phyloP scores from a whole-genome alignment of 2,113 vertebrate genomes.

The Bungarus multicinctus region DNA sequence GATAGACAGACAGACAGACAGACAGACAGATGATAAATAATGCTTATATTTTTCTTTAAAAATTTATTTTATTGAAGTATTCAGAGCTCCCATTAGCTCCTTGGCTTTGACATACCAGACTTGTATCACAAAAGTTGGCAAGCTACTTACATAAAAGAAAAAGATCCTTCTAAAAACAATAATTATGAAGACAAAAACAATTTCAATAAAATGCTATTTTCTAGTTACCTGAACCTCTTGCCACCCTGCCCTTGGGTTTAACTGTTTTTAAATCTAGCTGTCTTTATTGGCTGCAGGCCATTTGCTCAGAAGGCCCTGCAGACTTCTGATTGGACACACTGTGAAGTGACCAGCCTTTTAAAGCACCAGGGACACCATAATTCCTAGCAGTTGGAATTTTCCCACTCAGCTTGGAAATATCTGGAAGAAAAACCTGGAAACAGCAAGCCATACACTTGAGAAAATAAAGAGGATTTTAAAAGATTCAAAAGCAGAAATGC shows the following conservation, averaged over 20 bases:
- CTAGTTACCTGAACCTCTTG: background rate
- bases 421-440: background rate
- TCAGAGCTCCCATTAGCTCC: background rate
- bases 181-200: background rate
- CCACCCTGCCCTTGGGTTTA: background rate
- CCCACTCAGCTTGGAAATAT: background rate
- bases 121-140: background rate
- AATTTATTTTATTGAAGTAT: background rate
- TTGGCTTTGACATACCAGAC: background rate
- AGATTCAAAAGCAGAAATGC: background rate
- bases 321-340: background rate
- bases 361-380: background rate
- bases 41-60: background rate
- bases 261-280: background rate
- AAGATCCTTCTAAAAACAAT: background rate
- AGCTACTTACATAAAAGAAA: background rate
- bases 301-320: background rate
- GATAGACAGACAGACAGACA: no score
- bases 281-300: no score
- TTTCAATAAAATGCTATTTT: background rate
- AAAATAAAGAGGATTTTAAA: background rate
- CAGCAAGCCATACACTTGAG: background rate
- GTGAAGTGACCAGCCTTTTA: background rate
- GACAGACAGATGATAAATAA: no score
- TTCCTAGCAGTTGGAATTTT: background rate